Evolutionary conservation across 2,888 invertebrate species (phyloP).

Genomic region (Eurytoma adleriae): DNA sequence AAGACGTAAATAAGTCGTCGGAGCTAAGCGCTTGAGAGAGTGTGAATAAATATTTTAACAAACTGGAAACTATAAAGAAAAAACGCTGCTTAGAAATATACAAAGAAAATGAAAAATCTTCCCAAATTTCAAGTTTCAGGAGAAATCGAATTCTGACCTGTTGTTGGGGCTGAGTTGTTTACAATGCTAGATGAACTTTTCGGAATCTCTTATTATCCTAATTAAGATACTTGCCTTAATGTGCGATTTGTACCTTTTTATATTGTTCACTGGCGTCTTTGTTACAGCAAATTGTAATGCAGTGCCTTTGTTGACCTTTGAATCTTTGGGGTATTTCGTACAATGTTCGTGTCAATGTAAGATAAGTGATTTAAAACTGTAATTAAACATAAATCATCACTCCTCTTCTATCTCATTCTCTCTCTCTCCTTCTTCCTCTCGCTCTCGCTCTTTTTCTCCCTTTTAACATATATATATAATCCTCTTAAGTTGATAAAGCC

Average conservation of each 20-base stretch:
- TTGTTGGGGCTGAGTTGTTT: constrained; percentile 41
- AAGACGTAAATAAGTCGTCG: constrained; percentile 66
- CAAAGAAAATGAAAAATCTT: constrained; percentile 70
- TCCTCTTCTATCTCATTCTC: not conserved
- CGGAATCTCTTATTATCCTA: constrained; percentile 51
- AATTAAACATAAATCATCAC: constrained; percentile 58
- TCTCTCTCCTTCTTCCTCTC: constrained; percentile 15
- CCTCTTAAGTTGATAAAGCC: constrained; percentile 44
- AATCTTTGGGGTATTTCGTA: constrained; percentile 41
- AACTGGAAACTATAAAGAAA: constrained; percentile 68
- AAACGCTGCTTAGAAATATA: constrained; percentile 72
- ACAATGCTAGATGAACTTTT: constrained; percentile 47
- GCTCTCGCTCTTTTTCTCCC: constrained; percentile 22
- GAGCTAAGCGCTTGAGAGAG: constrained; percentile 69
- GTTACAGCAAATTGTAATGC: constrained; percentile 53
- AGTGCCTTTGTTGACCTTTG: constrained; percentile 59
- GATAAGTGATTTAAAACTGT: constrained; percentile 54
- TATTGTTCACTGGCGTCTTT: constrained; percentile 56
- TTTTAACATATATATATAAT: constrained; percentile 46
- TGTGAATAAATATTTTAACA: constrained; percentile 75
- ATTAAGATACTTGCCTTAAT: constrained; percentile 56
- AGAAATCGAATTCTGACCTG: constrained; percentile 51
- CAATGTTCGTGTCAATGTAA: constrained; percentile 45
- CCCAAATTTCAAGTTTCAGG: constrained; percentile 62
- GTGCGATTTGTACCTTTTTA: constrained; percentile 57